Evolutionary conservation across 2,113 vertebrate species (phyloP), one percentile per base, ranked within the genome.

Genomic region (Pollimyrus isidori): DNA sequence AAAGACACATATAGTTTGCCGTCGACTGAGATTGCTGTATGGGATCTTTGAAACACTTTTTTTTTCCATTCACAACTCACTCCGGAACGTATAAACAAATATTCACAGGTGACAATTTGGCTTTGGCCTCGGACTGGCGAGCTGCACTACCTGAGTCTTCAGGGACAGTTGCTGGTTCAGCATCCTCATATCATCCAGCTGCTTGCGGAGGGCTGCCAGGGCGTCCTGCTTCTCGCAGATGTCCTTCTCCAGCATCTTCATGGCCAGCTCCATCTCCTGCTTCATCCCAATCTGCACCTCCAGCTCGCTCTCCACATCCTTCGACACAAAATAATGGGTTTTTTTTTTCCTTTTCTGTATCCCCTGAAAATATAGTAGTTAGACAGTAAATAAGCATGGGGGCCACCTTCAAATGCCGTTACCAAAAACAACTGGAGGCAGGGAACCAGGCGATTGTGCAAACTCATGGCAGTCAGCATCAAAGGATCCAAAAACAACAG

Each of bases 231-330:
- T 99, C 93, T 99, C 98, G 3, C 98, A 99, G 86, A 99, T 95
- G 21, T 99, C 98, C 80, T 99, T 99, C 94, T 99, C 98, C 94
- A 99, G 95, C 98, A 99, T 99, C 95, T 99, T 99, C 98, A 99
- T 98, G 42, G 98, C 98, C 91, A 99, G 82, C 83, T 99, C 98
- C 98, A 99, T 99, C 95, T 99, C 98, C 94, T 99, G 98, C 87
- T 97, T 97, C 97, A 99, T 99, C 85, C 98, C 97, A 0, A 99
- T 99, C 96, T 99, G 98, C 5, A 96, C 93, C 92, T 99, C 98
- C 94, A 99, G 95, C 93, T 99, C 98, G 46, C 97, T 98, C 93
- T 99, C 98, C 88, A 99, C 97, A 21, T 99, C 98, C 98, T 99
- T 93, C 53, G 48, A 39, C 53, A 86, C 23, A 46, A 62, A 86